phyloP scores from a whole-genome alignment of 2,797 vertebrate species.

The Limnodromus scolopaceus region DNA sequence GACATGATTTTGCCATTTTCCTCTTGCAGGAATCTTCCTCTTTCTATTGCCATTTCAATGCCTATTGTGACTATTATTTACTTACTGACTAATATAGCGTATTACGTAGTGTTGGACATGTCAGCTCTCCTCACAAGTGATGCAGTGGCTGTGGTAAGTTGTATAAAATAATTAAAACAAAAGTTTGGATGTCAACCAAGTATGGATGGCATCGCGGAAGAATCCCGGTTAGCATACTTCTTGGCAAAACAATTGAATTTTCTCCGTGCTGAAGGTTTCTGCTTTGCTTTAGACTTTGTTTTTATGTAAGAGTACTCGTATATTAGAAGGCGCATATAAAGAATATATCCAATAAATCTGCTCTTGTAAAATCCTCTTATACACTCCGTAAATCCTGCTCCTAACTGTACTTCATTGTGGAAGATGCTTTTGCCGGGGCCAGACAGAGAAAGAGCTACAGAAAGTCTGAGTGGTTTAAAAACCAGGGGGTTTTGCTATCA shows the following conservation, averaged over 20 bases:
- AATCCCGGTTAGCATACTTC: background rate
- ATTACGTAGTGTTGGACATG: conserved; percentile 87
- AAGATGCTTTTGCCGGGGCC: background rate
- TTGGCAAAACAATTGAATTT: background rate
- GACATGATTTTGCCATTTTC: background rate
- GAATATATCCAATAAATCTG: background rate
- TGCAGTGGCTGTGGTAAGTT: conserved; percentile 85
- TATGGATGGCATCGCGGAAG: background rate
- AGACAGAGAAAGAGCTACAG: background rate
- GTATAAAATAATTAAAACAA: background rate
- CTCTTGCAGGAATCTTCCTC: conserved; percentile 83
- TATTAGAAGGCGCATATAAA: background rate
- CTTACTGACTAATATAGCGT: conserved; percentile 87
- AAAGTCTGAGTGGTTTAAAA: background rate
- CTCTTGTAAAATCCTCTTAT: background rate
- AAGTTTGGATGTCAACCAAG: background rate
- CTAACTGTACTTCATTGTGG: background rate
- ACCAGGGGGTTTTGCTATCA: fast-evolving
- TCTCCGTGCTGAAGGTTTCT: background rate
- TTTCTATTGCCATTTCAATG: conserved; percentile 88
- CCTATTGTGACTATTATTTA: conserved; percentile 87
- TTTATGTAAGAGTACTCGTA: background rate
- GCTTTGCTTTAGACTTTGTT: background rate
- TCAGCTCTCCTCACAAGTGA: conserved; percentile 85
- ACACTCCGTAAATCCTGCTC: background rate